phyloP scores from a whole-genome alignment of 1,140 invertebrate genomes.

The Drosophila serrata region DNA sequence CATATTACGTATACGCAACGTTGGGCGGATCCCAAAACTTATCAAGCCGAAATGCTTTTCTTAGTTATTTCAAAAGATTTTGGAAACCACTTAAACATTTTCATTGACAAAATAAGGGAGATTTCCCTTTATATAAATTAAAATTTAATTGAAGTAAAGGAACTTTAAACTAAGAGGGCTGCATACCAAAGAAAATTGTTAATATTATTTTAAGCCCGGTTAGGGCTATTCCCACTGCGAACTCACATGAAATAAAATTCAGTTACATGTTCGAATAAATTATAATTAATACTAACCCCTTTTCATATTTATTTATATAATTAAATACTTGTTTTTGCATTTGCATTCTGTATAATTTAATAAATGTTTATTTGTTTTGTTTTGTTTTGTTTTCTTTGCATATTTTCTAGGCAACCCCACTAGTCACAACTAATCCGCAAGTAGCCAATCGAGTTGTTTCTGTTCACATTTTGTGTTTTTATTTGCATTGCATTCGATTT shows the following conservation, averaged over 20 bases:
- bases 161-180: not conserved
- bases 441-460: slow-evolving; percentile 68
- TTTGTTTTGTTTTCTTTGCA: slow-evolving; percentile 38
- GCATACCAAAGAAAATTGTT: not conserved
- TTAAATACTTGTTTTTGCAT: slow-evolving; percentile 18
- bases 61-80: not conserved
- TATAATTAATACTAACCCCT: slow-evolving; percentile 7
- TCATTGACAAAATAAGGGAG: not conserved
- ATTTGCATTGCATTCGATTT: slow-evolving; percentile 59
- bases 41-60: slow-evolving; percentile 1
- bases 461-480: slow-evolving; percentile 71
- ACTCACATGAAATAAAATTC: not conserved
- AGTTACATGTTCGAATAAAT: not conserved
- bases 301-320: slow-evolving; percentile 7
- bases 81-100: not conserved
- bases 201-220: not conserved
- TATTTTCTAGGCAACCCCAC: slow-evolving; percentile 84
- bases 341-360: slow-evolving; percentile 41
- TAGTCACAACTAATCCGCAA: slow-evolving; percentile 84
- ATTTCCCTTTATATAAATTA: not conserved
- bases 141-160: not conserved
- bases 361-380: slow-evolving; percentile 45
- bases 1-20: slow-evolving; percentile 4
- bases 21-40: slow-evolving; percentile 9
- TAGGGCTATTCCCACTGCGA: not conserved